Conservation (phyloP, 2,888 invertebrate genomes). For the Tribolium freemani region DNA sequence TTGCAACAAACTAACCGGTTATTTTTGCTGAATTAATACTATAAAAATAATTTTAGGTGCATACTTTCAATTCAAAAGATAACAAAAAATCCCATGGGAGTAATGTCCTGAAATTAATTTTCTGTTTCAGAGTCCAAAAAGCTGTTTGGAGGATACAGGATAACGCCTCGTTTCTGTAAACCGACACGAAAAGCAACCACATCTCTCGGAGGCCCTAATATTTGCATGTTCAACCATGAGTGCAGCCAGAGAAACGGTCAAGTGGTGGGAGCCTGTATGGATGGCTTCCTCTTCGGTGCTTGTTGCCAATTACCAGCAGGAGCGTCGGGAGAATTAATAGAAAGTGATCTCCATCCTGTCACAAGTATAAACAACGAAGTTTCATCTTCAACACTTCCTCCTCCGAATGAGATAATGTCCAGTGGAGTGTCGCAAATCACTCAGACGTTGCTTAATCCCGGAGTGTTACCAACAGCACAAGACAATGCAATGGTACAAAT, state of each 20-base stretch:
- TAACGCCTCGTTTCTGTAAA: conserved; percentile 86
- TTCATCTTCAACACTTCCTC: conserved; percentile 40
- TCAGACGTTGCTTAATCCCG: conserved; percentile 68
- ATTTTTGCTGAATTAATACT: not conserved
- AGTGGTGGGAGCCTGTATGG: conserved; percentile 92
- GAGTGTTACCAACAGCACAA: conserved; percentile 63
- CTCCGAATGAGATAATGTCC: conserved; percentile 70
- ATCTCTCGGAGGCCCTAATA: conserved; percentile 78
- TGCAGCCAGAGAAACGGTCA: conserved; percentile 84
- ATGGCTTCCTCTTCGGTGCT: conserved; percentile 92
- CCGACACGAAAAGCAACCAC: conserved; percentile 76
- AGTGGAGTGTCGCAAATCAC: conserved; percentile 73
- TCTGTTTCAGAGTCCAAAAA: conserved; percentile 72
- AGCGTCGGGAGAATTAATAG: conserved; percentile 62
- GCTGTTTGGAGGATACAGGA: conserved; percentile 88
- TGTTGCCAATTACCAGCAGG: conserved; percentile 83
- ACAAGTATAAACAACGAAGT: conserved; percentile 53
- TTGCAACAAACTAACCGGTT: not conserved
- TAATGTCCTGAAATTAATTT: conserved; percentile 16
- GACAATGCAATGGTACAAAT: conserved; percentile 64
- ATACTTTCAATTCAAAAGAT: not conserved
- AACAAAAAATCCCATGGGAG: not conserved
- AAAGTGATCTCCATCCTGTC: conserved; percentile 50
- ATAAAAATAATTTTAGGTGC: not conserved
- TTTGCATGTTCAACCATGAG: conserved; percentile 96